Evolutionary conservation across 2,888 invertebrate species (phyloP).

Genomic region (Hemicrepidius hirtus): DNA sequence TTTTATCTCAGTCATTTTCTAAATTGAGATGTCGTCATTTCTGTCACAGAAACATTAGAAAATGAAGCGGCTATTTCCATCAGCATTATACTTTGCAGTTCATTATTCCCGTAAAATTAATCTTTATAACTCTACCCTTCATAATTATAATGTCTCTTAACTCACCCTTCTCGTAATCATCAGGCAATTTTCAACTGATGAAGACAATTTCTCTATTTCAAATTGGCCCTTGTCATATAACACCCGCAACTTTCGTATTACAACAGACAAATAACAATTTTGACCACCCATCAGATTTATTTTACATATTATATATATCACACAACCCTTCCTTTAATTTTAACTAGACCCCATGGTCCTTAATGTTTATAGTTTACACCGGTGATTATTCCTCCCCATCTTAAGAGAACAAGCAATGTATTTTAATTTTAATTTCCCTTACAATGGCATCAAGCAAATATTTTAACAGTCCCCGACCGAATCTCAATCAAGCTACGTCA

Average conservation of each 20-base stretch:
- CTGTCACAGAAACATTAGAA: conserved; percentile 62
- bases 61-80: conserved; percentile 64
- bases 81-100: conserved; percentile 64
- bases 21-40: conserved; percentile 66
- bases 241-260: conserved; percentile 22
- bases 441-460: too few species aligned
- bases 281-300: background rate
- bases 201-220: conserved; percentile 36
- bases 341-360: too few species aligned
- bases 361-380: too few species aligned
- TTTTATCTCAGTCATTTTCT: conserved; percentile 64
- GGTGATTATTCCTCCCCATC: too few species aligned
- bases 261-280: conserved; percentile 13
- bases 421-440: too few species aligned
- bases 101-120: conserved; percentile 64
- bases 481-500: too few species aligned
- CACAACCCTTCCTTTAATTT: too few species aligned
- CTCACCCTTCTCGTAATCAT: conserved; percentile 41
- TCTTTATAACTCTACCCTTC: conserved; percentile 59
- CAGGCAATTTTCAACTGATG: conserved; percentile 35
- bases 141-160: conserved; percentile 43
- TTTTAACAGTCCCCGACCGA: too few species aligned
- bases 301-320: too few species aligned
- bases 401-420: too few species aligned
- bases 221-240: conserved; percentile 24